Conservation (phyloP, 2,888 invertebrate genomes). For the Mactromeris polynyma region DNA sequence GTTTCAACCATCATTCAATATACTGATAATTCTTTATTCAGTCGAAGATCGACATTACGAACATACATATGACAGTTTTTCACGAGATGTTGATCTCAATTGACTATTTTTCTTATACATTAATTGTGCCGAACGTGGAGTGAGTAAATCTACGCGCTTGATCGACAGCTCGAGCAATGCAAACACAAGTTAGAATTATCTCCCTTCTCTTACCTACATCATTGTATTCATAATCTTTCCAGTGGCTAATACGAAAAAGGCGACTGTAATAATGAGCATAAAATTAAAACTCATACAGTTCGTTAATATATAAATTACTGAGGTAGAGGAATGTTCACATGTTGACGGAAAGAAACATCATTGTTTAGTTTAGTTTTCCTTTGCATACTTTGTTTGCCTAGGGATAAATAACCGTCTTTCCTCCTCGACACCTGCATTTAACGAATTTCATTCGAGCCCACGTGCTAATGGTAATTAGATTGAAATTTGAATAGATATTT, state of each 20-base stretch:
- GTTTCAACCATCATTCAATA: too few species aligned
- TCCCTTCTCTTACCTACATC: neutral
- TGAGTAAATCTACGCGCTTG: too few species aligned
- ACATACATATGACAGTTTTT: too few species aligned
- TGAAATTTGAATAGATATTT: neutral
- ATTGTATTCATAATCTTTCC: neutral
- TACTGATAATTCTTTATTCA: too few species aligned
- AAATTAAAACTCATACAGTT: neutral
- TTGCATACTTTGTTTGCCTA: neutral
- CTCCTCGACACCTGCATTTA: neutral
- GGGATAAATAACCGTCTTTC: neutral
- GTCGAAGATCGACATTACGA: too few species aligned
- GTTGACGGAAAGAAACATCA: neutral
- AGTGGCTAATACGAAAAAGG: too few species aligned
- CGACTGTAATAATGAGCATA: neutral
- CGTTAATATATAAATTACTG: neutral
- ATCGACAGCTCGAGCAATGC: neutral
- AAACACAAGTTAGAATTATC: neutral
- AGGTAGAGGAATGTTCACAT: neutral
- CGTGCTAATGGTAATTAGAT: constrained; percentile 5
- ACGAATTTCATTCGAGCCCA: neutral
- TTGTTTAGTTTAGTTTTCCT: neutral
- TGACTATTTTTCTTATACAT: too few species aligned
- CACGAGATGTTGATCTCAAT: too few species aligned
- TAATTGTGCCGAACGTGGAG: too few species aligned